These are phyloP conservation scores for Choloepus didactylus DNA, from an alignment of 2,797 vertebrate genomes.

Conservation along the genomic window DNA sequence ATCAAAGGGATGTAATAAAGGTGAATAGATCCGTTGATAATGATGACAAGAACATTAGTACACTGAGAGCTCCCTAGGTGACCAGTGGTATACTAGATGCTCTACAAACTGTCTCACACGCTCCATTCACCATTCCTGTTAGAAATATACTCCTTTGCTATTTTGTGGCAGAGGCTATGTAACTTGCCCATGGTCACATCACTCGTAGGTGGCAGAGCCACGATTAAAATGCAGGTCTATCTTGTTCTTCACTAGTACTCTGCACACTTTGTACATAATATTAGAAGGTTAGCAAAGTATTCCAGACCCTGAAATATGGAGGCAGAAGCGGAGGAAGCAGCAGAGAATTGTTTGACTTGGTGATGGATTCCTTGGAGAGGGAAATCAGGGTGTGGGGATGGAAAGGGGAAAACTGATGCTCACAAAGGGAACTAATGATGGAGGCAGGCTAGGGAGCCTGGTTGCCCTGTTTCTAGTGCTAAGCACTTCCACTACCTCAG, in stretches of 20 bases:
- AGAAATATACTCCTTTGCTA: neutral
- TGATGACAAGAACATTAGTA: neutral
- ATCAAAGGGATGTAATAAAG: neutral
- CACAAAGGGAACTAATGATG: neutral
- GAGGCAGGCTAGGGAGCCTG: neutral
- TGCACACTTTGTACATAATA: rapidly evolving
- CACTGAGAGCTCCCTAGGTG: neutral
- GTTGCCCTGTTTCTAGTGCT: neutral
- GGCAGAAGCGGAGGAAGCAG: neutral
- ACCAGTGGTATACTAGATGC: neutral
- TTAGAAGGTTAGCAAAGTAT: neutral
- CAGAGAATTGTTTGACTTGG: neutral
- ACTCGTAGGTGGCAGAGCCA: neutral
- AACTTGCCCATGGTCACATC: neutral
- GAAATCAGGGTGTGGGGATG: neutral
- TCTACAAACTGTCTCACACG: neutral
- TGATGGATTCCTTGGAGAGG: neutral
- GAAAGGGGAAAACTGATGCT: neutral
- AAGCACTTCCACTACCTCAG: neutral
- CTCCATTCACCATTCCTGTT: neutral
- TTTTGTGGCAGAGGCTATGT: neutral
- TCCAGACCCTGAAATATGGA: neutral
- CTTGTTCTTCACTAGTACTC: neutral
- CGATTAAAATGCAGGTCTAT: neutral
- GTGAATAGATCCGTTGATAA: neutral